A percentile compares a stretch with the other conserved stretches of the same genome.
phyloP scores from a whole-genome alignment of 2,113 vertebrate genomes.

The Rafetus swinhoei region DNA sequence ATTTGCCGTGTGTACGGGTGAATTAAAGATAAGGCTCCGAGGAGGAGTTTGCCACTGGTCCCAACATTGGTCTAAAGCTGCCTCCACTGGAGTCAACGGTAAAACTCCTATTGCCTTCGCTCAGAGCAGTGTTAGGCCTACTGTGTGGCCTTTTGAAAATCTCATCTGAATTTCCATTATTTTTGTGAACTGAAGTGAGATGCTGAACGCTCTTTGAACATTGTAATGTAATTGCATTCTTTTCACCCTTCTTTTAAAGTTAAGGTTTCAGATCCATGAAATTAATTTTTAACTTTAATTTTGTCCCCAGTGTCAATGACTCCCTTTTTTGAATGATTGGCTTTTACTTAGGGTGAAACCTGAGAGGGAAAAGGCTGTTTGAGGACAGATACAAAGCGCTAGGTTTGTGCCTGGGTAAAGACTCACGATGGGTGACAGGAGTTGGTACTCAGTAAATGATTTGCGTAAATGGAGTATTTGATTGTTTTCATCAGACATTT shows the following conservation, averaged over 20 bases:
- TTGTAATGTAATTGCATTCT: neutral
- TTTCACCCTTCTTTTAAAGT: neutral
- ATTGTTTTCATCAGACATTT: neutral
- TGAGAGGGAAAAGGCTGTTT: neutral
- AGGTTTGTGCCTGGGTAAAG: neutral
- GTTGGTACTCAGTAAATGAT: neutral
- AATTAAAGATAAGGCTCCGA: neutral
- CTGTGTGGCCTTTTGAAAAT: neutral
- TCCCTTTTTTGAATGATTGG: neutral
- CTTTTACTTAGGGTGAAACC: neutral
- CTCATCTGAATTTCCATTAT: neutral
- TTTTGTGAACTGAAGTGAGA: constrained; percentile 21
- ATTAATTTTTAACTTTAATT: neutral
- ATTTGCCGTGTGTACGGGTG: neutral
- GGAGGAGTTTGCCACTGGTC: fast-evolving
- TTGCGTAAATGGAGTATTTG: constrained; percentile 30
- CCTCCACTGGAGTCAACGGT: neutral
- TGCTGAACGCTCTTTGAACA: neutral
- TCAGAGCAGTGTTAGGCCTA: neutral
- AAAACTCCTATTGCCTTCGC: neutral
- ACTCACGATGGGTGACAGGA: neutral
- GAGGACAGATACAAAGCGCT: neutral
- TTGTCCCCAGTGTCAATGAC: neutral
- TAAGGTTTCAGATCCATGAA: neutral
- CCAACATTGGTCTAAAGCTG: neutral